Evolutionary conservation across 2,888 invertebrate genomes (phyloP), one percentile per base, ranked within the genome.

Genomic region (Xestoiulus laeticollis): DNA sequence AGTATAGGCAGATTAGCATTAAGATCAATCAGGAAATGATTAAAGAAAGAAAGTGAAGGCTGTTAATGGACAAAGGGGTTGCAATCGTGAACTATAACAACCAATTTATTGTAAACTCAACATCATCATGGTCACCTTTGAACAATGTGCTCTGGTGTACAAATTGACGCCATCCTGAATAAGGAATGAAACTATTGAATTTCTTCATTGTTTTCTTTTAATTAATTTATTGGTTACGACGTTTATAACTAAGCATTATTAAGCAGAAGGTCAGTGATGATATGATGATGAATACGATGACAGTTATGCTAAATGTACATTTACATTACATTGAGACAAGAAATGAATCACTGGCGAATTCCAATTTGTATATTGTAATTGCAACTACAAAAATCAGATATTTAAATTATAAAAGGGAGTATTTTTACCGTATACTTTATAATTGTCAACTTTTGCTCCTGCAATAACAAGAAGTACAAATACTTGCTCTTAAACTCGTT

Each of bases 11-110:
- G 78, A 32, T 78, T 78, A 78, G 78, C 78, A 78, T 30, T 78
- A 78, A 78, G 78, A 78, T 78, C 78, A 78, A 78, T 32, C 30
- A 78, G 78, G 30, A 78, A 68, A 78, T 78, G 30, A 30, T 78
- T 26, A 78, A 78, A 78, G 78, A 16, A 78, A 78, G 22, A 22
- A 78, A 30, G 78, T 78, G 30, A 78, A 78, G 78, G 78, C 78
- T 78, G 78, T 78, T 78, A 78, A 78, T 78, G 78, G 78, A 78
- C 78, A 78, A 78, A 78, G 30, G 68, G 78, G 78, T 30, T 78
- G 78, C 78, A 16, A 78, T 78, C 30, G 30, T 78, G 78, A 78
- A 78, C 78, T 78, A 78, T 32, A 78, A 68, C 68, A 68, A 78
- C 78, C 4, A 30, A 30, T 78, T 30, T 16, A 26, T 3, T 30